phyloP scores from a whole-genome alignment of 2,113 vertebrate genomes.

The Columbina picui region DNA sequence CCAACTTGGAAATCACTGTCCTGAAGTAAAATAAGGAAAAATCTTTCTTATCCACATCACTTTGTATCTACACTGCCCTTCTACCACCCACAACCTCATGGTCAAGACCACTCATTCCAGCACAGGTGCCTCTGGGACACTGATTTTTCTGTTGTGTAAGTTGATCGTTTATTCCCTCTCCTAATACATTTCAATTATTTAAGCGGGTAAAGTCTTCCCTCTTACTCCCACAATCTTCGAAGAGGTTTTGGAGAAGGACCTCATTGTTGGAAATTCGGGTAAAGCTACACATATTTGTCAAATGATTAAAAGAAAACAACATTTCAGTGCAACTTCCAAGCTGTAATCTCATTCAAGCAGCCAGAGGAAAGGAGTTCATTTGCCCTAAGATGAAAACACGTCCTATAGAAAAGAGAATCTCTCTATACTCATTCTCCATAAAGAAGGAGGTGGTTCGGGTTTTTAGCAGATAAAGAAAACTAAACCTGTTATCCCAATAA shows the following conservation, averaged over 20 bases:
- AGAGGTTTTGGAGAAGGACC: background rate
- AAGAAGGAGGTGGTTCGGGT: background rate
- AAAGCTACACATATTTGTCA: background rate
- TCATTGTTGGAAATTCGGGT: background rate
- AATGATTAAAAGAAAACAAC: background rate
- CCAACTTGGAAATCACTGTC: background rate
- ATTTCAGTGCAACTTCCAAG: too few relatives aligned
- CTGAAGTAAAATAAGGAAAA: background rate
- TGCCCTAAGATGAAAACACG: rapidly evolving
- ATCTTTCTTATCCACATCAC: rapidly evolving
- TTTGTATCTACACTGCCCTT: rapidly evolving
- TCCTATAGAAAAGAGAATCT: background rate
- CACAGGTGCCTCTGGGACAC: background rate
- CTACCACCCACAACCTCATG: background rate
- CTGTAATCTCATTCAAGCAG: too few relatives aligned
- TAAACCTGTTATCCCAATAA: background rate
- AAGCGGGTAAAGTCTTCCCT: rapidly evolving
- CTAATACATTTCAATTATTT: rapidly evolving
- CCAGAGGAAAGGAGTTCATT: background rate
- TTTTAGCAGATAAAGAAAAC: background rate
- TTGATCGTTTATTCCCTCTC: background rate
- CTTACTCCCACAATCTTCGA: rapidly evolving
- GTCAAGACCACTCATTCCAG: background rate
- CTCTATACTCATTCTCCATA: background rate
- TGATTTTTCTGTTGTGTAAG: background rate